Percentiles rank a stretch among this genome's conserved stretches.
phyloP scores from a whole-genome alignment of 1,140 invertebrate species.

The Atta texana region DNA sequence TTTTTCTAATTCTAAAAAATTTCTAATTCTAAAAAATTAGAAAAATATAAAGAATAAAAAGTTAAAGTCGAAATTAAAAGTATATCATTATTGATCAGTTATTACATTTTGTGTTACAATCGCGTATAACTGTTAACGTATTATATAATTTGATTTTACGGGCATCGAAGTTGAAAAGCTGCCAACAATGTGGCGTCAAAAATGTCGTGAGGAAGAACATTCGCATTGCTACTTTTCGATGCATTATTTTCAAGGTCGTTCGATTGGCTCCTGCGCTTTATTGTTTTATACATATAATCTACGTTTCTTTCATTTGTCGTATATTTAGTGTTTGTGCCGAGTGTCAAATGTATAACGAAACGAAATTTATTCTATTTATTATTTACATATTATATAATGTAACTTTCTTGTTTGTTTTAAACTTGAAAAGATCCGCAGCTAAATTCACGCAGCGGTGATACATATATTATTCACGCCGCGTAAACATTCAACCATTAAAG shows the following conservation, averaged over 20 bases:
- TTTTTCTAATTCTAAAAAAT: too few species aligned
- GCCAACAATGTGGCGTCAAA: neutral
- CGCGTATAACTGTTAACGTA: neutral
- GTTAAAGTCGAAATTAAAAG: too few species aligned
- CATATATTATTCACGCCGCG: neutral
- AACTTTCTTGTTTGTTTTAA: neutral
- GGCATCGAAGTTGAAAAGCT: neutral
- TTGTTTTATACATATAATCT: neutral
- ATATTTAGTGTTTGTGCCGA: neutral
- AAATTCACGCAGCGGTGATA: neutral
- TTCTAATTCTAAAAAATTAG: too few species aligned
- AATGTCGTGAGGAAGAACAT: neutral
- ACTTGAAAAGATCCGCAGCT: neutral
- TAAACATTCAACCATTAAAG: neutral
- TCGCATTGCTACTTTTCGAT: neutral
- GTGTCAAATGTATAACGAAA: neutral
- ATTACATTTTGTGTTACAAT: too few species aligned
- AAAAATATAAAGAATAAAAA: too few species aligned
- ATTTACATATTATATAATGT: neutral
- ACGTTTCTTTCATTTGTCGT: neutral
- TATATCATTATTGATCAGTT: too few species aligned
- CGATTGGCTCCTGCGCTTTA: neutral
- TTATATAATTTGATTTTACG: neutral
- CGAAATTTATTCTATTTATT: neutral
- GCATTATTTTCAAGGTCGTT: conserved; percentile 33